Evolutionary conservation across 2,888 invertebrate genomes (phyloP), one percentile per base, ranked within the genome.

Genomic region (Trypoxylon attenuatum): DNA sequence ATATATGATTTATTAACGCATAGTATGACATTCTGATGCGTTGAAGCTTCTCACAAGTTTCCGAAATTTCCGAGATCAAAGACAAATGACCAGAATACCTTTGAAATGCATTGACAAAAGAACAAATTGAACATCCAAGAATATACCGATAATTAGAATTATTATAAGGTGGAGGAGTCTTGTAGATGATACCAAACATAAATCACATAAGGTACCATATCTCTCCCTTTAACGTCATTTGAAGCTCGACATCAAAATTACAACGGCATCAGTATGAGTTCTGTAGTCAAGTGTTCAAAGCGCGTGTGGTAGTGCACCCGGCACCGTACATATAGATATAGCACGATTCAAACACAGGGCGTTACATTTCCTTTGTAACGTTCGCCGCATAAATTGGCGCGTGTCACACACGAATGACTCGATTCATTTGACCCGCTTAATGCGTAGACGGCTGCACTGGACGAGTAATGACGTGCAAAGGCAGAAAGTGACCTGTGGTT

Each of bases 381-480:
- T 18, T 38, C 52, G 39, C 33, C 5, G 51, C 68, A 76, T 67
- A 66, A 75, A 75, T 70, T 76, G 65, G 59, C 62, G 69, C 43
- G 54, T 51, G 72, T 52, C 69, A 54, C 54, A 59, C 51, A 43
- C 47, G 49, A 68, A 64, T 55, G 47, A 59, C 51, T 55, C 61
- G 68, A 57, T 45, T 56, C 49, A 56, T 43, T 56, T n/a, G n/a
- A n/a, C 22, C 47, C 43, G 57, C 61, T 69, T 47, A 60, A 59
- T 45, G 56, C 27, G 56, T 46, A 52, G 61, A 55, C 61, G 53
- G 43, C 45, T 38, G 47, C 18, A 23, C 27, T 16, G 3, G 42
- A 27, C 33, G 50, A 51, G 61, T 38, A 42, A 25, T 39, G 42
- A 55, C 51, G 49, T 38, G 39, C 39, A 25, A 45, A 52, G 47